Evolutionary conservation across 2,797 vertebrate species (phyloP).

Genomic region (Thripadectes ignobilis): DNA sequence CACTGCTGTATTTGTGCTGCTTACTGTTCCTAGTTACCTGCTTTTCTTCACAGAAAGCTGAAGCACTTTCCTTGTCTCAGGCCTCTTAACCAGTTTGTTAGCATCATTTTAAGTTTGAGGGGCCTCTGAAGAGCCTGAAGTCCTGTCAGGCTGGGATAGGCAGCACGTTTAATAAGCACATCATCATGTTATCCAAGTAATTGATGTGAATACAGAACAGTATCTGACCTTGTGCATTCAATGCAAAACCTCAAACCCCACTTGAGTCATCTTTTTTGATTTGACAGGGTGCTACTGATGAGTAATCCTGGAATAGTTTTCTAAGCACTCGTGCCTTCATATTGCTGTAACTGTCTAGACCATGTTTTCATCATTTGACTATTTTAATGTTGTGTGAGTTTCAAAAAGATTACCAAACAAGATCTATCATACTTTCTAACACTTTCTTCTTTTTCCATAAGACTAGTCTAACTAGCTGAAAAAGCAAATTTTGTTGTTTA

Average conservation of each 20-base stretch:
- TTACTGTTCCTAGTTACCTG: neutral
- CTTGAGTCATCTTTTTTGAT: neutral
- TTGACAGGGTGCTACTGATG: neutral
- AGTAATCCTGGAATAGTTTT: neutral
- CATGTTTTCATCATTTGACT: neutral
- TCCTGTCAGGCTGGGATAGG: neutral
- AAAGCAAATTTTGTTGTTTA: neutral
- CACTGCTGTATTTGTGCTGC: neutral
- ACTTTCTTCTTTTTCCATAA: neutral
- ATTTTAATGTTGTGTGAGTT: neutral
- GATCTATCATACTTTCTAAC: neutral
- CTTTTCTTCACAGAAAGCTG: neutral
- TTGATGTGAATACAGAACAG: neutral
- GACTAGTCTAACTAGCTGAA: neutral
- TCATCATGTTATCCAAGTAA: rapidly evolving
- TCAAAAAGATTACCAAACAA: neutral
- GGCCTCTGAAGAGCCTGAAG: neutral
- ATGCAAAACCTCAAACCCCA: neutral
- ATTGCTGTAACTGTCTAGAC: neutral
- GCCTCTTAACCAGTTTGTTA: neutral
- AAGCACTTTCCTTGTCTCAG: neutral
- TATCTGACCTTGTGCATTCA: neutral
- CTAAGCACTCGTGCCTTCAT: neutral
- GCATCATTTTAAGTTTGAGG: neutral
- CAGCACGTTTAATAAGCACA: neutral